These are phyloP conservation scores for Malachius bipustulatus DNA, from an alignment of 2,888 invertebrate genomes.

Conservation along the genomic window DNA sequence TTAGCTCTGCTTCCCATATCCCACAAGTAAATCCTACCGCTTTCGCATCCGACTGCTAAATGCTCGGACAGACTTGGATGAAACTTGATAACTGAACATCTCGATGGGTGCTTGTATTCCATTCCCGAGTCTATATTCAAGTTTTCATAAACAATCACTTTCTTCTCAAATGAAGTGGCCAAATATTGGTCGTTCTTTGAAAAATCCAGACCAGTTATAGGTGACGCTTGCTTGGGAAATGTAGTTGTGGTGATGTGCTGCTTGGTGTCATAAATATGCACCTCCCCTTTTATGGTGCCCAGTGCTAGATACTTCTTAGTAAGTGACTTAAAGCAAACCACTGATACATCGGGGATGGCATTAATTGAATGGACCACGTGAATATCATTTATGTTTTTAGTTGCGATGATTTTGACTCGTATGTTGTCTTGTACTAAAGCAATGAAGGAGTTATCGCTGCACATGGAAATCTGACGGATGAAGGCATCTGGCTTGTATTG, in stretches of 20 bases:
- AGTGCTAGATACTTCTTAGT: slow-evolving; percentile 29
- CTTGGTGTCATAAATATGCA: slow-evolving; percentile 31
- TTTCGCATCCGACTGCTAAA: slow-evolving; percentile 24
- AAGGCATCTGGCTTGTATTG: slow-evolving; percentile 17
- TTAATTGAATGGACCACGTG: slow-evolving; percentile 28
- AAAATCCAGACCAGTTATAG: slow-evolving; percentile 25
- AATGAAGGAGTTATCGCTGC: slow-evolving; percentile 30
- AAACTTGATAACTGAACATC: slow-evolving; percentile 19
- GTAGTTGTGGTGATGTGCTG: slow-evolving; percentile 23
- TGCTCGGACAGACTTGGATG: slow-evolving; percentile 23
- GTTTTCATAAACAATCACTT: slow-evolving; percentile 16
- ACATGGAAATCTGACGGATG: slow-evolving; percentile 27
- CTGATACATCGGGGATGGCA: slow-evolving; percentile 23
- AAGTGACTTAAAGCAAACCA: slow-evolving; percentile 25
- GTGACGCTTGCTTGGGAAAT: slow-evolving; percentile 19
- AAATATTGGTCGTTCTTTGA: slow-evolving; percentile 25
- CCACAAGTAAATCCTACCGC: slow-evolving; percentile 25
- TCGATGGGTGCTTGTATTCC: slow-evolving; percentile 15
- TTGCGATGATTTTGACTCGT: slow-evolving; percentile 27
- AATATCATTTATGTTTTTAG: slow-evolving; percentile 24
- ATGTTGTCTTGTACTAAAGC: slow-evolving; percentile 25
- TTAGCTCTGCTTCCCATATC: slow-evolving; percentile 20
- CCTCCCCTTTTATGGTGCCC: slow-evolving; percentile 27
- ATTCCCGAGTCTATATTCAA: slow-evolving; percentile 15
- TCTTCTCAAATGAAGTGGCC: slow-evolving; percentile 20